These are phyloP conservation scores for Seriola aureovittata DNA, from an alignment of 2,113 vertebrate genomes.

Conservation along the genomic window DNA sequence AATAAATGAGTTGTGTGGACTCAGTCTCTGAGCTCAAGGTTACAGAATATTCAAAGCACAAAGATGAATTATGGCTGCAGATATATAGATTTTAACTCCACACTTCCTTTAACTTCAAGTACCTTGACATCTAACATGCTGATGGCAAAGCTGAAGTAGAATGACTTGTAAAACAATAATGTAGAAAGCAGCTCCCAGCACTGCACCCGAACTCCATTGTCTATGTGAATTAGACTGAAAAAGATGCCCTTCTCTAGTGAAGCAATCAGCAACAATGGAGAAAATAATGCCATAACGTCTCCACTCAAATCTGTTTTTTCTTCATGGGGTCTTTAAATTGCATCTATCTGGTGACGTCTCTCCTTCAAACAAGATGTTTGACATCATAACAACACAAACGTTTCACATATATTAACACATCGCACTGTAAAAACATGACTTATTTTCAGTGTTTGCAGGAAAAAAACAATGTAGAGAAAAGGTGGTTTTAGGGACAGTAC, in stretches of 20 bases:
- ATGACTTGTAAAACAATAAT: neutral
- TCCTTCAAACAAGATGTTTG: conserved; percentile 27
- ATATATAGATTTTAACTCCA: neutral
- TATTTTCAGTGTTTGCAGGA: conserved; percentile 61
- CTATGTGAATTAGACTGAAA: neutral
- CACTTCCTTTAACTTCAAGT: conserved; percentile 6
- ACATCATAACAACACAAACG: conserved; percentile 21
- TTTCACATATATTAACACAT: conserved; percentile 43
- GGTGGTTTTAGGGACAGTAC: conserved; percentile 29
- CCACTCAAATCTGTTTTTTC: neutral
- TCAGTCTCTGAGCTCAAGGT: conserved; percentile 4
- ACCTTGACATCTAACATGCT: neutral
- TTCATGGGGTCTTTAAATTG: conserved; percentile 57
- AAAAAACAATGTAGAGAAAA: neutral
- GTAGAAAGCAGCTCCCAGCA: conserved; percentile 5
- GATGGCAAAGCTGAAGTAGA: neutral
- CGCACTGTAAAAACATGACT: conserved; percentile 31
- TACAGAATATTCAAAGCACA: neutral
- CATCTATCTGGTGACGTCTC: conserved; percentile 26
- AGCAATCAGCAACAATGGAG: neutral
- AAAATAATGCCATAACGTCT: conserved; percentile 16
- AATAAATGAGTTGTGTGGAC: neutral
- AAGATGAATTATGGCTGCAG: neutral
- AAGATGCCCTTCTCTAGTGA: neutral
- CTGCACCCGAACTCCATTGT: neutral